Evolutionary conservation across 2,113 vertebrate genomes (phyloP).

Genomic region (Tinamus guttatus): DNA sequence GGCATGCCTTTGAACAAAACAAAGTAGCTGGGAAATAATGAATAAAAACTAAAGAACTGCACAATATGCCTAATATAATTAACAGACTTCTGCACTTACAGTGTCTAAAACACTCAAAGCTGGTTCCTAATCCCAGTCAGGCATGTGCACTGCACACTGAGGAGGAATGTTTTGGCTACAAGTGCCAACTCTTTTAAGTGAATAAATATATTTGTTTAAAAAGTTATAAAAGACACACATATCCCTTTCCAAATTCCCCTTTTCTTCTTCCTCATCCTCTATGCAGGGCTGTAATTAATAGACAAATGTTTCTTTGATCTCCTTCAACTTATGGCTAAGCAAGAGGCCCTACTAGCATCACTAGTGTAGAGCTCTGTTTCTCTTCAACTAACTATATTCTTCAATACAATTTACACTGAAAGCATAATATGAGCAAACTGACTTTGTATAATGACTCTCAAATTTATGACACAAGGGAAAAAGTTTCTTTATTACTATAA

Average conservation of each 20-base stretch:
- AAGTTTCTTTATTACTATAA: conserved; percentile 14
- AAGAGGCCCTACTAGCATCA: conserved; percentile 8
- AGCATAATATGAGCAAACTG: neutral
- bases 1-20: conserved; percentile 27
- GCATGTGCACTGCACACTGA: neutral
- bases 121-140: neutral
- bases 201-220: conserved; percentile 4
- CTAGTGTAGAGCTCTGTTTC: conserved; percentile 36
- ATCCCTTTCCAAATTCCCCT: neutral
- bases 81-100: conserved; percentile 19
- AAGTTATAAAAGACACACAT: conserved; percentile 47
- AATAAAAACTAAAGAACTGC: conserved; percentile 8
- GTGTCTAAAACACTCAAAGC: conserved; percentile 7
- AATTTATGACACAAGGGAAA: conserved; percentile 7
- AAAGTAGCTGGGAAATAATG: conserved; percentile 14
- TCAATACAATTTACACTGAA: neutral
- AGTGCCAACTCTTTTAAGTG: conserved; percentile 10
- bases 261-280: neutral
- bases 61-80: neutral
- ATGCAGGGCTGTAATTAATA: neutral
- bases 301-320: neutral
- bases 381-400: conserved; percentile 7
- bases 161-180: conserved; percentile 23
- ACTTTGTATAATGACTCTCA: neutral
- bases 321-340: conserved; percentile 6